Conservation (phyloP, 37 sponge, comb jelly and placozoan genomes). For the Eunapius fragilis region DNA sequence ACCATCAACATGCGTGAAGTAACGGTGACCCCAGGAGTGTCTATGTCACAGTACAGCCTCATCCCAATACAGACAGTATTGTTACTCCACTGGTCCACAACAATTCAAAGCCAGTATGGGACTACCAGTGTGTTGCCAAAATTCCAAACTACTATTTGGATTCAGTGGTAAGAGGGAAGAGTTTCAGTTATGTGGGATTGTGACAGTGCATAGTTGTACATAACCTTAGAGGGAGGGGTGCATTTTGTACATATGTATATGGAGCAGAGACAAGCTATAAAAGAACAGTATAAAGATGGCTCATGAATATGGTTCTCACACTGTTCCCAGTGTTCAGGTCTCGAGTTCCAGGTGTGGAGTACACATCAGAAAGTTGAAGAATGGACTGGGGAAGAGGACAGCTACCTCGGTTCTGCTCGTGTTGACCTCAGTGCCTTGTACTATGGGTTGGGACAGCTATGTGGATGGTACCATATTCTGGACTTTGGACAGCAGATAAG, state of each 20-base stretch:
- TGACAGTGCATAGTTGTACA: no score
- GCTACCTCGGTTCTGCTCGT: slow-evolving; percentile 61
- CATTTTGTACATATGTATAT: no score
- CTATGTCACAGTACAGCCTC: slow-evolving; percentile 69
- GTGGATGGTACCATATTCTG: slow-evolving; percentile 89
- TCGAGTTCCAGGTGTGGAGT: slow-evolving; percentile 85
- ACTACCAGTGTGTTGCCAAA: slow-evolving; percentile 47
- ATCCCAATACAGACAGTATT: slow-evolving; percentile 56
- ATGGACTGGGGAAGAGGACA: neutral
- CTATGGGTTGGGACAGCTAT: slow-evolving; percentile 71
- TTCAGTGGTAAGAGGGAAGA: slow-evolving; percentile 35
- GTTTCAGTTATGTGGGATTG: no score
- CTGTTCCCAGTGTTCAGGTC: slow-evolving; percentile 45
- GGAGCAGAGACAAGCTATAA: neutral
- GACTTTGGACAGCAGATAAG: slow-evolving; percentile 62
- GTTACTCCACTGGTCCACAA: slow-evolving; percentile 17
- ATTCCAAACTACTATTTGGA: slow-evolving; percentile 59
- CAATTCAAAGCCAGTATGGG: slow-evolving; percentile 44
- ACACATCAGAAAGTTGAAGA: neutral
- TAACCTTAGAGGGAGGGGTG: no score
- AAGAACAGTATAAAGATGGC: neutral
- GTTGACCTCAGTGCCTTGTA: slow-evolving; percentile 83
- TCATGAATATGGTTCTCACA: neutral
- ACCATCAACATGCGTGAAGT: neutral
- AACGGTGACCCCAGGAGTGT: slow-evolving; percentile 6